These are phyloP conservation scores for Fistularia tabacaria DNA, from an alignment of 2,797 vertebrate genomes.

Conservation along the genomic window DNA sequence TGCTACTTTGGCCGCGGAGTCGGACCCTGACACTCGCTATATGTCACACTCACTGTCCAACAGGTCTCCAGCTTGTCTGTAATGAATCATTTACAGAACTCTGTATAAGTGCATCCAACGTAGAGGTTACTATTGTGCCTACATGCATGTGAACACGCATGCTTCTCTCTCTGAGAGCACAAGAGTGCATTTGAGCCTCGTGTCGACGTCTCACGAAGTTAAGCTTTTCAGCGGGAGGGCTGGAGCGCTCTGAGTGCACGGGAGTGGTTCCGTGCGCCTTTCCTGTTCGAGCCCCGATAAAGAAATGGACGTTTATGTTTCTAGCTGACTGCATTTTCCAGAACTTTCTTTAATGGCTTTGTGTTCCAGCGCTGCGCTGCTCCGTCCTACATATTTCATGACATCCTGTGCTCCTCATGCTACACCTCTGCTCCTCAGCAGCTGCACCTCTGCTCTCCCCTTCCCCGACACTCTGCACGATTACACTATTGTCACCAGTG, in stretches of 20 bases:
- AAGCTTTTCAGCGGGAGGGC: not conserved
- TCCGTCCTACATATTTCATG: slow-evolving; percentile 74
- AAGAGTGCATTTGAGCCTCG: slow-evolving; percentile 30
- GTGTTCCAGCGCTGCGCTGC: slow-evolving; percentile 56
- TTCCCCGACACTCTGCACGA: not conserved
- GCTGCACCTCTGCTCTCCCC: slow-evolving; percentile 37
- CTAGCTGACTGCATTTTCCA: slow-evolving; percentile 61
- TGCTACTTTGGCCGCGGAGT: slow-evolving; percentile 9
- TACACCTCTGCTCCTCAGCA: slow-evolving; percentile 36
- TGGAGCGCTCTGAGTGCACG: slow-evolving; percentile 9
- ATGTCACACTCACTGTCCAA: slow-evolving; percentile 22
- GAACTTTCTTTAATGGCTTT: slow-evolving; percentile 68
- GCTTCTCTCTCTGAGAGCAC: slow-evolving; percentile 22
- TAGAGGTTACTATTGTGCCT: slow-evolving; percentile 6
- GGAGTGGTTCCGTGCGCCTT: slow-evolving; percentile 20
- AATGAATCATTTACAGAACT: slow-evolving; percentile 65
- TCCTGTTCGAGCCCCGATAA: slow-evolving; percentile 15
- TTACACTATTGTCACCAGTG: too few species aligned
- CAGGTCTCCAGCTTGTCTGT: too few species aligned
- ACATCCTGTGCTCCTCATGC: slow-evolving; percentile 62
- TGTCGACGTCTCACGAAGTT: slow-evolving; percentile 14
- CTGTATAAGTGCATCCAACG: slow-evolving; percentile 2
- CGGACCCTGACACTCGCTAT: slow-evolving; percentile 21
- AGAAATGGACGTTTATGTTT: slow-evolving; percentile 62
- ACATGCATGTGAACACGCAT: slow-evolving; percentile 13